Percentiles rank a stretch among this genome's conserved stretches.
phyloP scores from a whole-genome alignment of 1,140 invertebrate genomes.

The Bemisia tabaci region DNA sequence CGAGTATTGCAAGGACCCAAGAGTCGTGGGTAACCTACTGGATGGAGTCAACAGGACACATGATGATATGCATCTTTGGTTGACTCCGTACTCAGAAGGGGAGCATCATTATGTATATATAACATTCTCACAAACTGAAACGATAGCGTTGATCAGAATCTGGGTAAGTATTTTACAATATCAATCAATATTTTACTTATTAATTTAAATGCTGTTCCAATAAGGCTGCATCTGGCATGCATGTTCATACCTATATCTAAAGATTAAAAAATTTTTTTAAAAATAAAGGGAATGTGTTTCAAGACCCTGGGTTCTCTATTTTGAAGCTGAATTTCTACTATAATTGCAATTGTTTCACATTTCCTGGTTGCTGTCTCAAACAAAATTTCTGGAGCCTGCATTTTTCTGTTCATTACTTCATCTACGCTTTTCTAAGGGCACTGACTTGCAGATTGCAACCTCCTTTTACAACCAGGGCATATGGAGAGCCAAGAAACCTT shows the following conservation, averaged over 20 bases:
- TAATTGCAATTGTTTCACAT: too few relatives aligned
- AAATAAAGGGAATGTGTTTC: too few relatives aligned
- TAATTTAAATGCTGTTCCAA: constrained; percentile 6
- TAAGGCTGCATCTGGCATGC: neutral
- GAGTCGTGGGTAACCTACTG: constrained; percentile 46
- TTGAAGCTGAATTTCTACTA: too few relatives aligned
- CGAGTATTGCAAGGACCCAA: constrained; percentile 41
- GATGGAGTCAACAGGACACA: constrained; percentile 57
- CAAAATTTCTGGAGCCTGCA: too few relatives aligned
- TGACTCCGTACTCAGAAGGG: constrained; percentile 43
- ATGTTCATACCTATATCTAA: neutral
- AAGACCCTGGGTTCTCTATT: too few relatives aligned
- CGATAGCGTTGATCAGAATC: constrained; percentile 55
- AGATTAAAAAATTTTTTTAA: neutral
- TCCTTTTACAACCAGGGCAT: too few relatives aligned
- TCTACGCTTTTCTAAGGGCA: too few relatives aligned
- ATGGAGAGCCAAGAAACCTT: too few relatives aligned
- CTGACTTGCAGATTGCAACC: too few relatives aligned
- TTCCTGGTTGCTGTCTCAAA: too few relatives aligned
- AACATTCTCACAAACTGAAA: constrained; percentile 39
- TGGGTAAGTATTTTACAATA: constrained; percentile 44
- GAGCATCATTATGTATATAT: constrained; percentile 43
- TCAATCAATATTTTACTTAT: too few relatives aligned
- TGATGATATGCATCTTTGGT: constrained; percentile 64
- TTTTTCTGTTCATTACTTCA: too few relatives aligned